Evolutionary conservation across 2,113 vertebrate genomes (phyloP).

Genomic region (Oxyruncus cristatus): DNA sequence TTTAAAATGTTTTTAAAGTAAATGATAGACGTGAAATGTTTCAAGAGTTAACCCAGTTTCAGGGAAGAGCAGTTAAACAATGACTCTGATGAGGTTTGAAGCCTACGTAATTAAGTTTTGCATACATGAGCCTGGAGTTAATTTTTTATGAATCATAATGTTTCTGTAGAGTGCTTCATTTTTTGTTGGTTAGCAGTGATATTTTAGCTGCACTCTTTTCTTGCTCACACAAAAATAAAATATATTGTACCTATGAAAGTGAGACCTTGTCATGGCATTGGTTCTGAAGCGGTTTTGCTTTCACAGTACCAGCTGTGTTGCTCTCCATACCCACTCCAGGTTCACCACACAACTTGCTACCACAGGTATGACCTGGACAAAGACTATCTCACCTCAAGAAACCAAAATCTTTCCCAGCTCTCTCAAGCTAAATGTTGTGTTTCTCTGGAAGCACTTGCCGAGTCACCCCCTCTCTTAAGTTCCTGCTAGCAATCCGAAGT

Average conservation of each 20-base stretch:
- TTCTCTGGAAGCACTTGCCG: background rate
- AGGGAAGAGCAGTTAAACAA: conserved; percentile 20
- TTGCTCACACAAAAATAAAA: background rate
- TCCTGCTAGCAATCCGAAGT: background rate
- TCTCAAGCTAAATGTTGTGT: background rate
- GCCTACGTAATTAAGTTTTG: background rate
- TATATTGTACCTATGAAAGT: background rate
- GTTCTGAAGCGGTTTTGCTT: background rate
- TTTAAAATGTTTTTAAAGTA: conserved; percentile 10
- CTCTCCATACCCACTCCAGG: background rate
- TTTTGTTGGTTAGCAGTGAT: background rate
- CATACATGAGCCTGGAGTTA: background rate
- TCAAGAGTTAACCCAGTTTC: background rate
- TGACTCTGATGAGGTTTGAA: conserved; percentile 14
- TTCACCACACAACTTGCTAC: background rate
- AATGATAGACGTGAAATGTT: background rate
- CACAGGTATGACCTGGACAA: background rate
- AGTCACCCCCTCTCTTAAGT: background rate
- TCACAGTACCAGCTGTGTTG: background rate
- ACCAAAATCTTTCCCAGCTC: background rate
- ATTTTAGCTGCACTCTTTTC: background rate
- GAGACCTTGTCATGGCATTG: background rate
- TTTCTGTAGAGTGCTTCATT: background rate
- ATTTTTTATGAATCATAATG: conserved; percentile 5
- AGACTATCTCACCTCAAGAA: background rate